These are phyloP conservation scores for Phenganax marumi DNA, from an alignment of 92 coral and sea anemone genomes.

Conservation along the genomic window DNA sequence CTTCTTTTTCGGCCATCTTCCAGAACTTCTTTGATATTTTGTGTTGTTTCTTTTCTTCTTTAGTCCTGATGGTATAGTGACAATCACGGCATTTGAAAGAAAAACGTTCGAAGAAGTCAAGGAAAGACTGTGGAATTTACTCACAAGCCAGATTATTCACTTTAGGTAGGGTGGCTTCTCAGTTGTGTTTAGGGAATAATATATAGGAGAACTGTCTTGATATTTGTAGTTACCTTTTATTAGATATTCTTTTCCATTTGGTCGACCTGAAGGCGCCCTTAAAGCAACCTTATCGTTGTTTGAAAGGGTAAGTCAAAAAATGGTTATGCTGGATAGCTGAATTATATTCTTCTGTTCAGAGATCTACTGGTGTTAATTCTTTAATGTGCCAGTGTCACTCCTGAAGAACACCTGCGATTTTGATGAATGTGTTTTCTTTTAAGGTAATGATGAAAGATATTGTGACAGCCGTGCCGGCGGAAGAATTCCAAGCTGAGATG, in stretches of 20 bases:
- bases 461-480: constrained; percentile 94
- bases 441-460: constrained; percentile 99
- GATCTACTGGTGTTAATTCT: no score
- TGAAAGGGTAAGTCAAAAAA: constrained; percentile 73
- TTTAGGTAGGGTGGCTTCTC: constrained; percentile 62
- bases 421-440: neutral
- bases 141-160: constrained; percentile 81
- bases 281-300: constrained; percentile 92
- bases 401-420: neutral
- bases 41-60: neutral
- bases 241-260: constrained; percentile 97
- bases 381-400: neutral
- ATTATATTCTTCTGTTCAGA: neutral
- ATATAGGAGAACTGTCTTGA: neutral
- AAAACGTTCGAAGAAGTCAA: constrained; percentile 88
- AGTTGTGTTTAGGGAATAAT: neutral
- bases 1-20: neutral
- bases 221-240: neutral
- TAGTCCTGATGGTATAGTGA: constrained; percentile 95
- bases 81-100: constrained; percentile 82
- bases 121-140: constrained; percentile 87
- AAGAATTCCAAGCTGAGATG: constrained; percentile 85
- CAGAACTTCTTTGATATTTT: neutral
- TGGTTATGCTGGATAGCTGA: neutral
- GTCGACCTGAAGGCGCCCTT: constrained; percentile 96